Conservation (phyloP, 2,113 vertebrate genomes). For the Brachypodius melanocephalos region DNA sequence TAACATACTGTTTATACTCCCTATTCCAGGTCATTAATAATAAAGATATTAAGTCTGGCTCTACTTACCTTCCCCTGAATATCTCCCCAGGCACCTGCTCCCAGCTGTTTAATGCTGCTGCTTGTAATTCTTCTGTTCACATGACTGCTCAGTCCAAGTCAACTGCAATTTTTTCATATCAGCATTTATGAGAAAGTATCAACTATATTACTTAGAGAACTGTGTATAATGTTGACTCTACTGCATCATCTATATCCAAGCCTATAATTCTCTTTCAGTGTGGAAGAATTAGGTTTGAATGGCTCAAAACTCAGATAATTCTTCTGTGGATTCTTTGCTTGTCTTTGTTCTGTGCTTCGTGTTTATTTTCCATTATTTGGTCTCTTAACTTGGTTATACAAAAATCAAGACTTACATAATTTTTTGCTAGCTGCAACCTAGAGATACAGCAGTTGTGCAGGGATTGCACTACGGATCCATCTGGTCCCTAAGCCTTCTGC, state of each 20-base stretch:
- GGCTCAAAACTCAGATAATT: neutral
- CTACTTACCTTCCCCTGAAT: neutral
- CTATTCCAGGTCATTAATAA: slow-evolving; percentile 44
- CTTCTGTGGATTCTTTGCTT: neutral
- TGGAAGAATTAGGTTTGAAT: neutral
- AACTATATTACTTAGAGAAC: neutral
- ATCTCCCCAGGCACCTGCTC: slow-evolving; percentile 42
- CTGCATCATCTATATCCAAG: neutral
- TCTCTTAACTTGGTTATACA: neutral
- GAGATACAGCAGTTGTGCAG: neutral
- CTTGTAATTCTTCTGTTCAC: neutral
- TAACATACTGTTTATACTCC: slow-evolving; percentile 14
- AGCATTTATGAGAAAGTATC: neutral
- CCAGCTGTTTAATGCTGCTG: neutral
- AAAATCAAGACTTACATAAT: neutral
- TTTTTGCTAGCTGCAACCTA: neutral
- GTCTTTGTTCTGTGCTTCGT: neutral
- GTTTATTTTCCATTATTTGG: neutral
- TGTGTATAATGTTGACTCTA: neutral
- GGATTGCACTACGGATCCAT: neutral
- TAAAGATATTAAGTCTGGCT: slow-evolving; percentile 24
- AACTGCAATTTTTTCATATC: neutral
- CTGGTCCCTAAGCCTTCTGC: neutral
- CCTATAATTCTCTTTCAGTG: neutral
- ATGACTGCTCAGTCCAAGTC: neutral